Conservation (phyloP, 2,888 invertebrate genomes). For the Hemicrepidius hirtus region DNA sequence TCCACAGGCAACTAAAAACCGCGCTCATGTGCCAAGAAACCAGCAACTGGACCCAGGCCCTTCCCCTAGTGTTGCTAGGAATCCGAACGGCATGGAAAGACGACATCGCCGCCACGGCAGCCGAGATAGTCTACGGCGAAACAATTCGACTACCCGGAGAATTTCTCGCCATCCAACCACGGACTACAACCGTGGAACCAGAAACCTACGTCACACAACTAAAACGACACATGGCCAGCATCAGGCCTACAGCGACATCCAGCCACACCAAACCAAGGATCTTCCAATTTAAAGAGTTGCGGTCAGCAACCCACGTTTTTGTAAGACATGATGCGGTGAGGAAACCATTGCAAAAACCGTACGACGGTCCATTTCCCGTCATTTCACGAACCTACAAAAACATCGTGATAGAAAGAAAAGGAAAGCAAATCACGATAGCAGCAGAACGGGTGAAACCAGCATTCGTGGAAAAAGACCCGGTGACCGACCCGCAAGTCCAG, state of each 20-base stretch:
- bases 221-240: background rate
- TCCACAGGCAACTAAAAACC: no score
- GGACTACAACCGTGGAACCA: background rate
- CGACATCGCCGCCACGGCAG: background rate
- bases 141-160: background rate
- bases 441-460: no score
- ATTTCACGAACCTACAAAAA: background rate
- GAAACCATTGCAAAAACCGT: background rate
- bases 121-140: background rate
- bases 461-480: no score
- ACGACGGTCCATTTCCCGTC: background rate
- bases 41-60: background rate
- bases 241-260: background rate
- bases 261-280: background rate
- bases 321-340: no score
- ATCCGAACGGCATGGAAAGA: background rate
- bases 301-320: background rate
- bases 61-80: background rate
- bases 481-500: no score
- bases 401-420: no score
- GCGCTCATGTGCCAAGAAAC: no score
- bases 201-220: no score
- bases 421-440: no score
- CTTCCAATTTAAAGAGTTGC: background rate
- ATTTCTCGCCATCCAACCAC: background rate